Evolutionary conservation across 2,797 vertebrate species (phyloP).

Genomic region (Eupleurogrammus muticus): DNA sequence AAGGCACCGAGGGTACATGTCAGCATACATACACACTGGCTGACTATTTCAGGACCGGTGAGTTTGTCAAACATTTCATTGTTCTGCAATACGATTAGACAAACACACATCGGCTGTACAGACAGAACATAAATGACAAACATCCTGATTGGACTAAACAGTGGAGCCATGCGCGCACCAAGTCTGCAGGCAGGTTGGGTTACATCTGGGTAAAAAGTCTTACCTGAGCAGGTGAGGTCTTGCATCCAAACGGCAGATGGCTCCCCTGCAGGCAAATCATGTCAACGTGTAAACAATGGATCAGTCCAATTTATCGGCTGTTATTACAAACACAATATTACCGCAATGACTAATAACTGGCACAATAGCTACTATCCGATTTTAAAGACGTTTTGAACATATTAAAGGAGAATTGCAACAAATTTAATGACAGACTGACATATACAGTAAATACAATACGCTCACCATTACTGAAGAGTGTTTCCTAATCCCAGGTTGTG

Average conservation of each 20-base stretch:
- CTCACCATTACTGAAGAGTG: conserved; percentile 20
- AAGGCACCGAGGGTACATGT: background rate
- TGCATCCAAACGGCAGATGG: conserved; percentile 5
- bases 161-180: background rate
- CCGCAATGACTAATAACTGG: background rate
- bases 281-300: conserved; percentile 8
- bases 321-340: background rate
- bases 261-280: conserved; percentile 30
- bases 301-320: background rate
- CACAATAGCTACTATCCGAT: no score
- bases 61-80: background rate
- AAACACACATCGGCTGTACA: conserved; percentile 10
- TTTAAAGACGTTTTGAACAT: background rate
- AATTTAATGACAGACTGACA: background rate
- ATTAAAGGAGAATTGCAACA: background rate
- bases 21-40: background rate
- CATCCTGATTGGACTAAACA: conserved; percentile 4
- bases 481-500: background rate
- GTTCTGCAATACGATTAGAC: background rate
- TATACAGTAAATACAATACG: background rate
- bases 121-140: conserved; percentile 11
- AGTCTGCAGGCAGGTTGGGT: conserved; percentile 8
- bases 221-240: conserved; percentile 56
- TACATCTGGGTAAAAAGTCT: conserved; percentile 35
- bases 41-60: background rate